These are phyloP conservation scores for Poecilia velifera DNA, from an alignment of 2,797 vertebrate genomes.

Conservation along the genomic window DNA sequence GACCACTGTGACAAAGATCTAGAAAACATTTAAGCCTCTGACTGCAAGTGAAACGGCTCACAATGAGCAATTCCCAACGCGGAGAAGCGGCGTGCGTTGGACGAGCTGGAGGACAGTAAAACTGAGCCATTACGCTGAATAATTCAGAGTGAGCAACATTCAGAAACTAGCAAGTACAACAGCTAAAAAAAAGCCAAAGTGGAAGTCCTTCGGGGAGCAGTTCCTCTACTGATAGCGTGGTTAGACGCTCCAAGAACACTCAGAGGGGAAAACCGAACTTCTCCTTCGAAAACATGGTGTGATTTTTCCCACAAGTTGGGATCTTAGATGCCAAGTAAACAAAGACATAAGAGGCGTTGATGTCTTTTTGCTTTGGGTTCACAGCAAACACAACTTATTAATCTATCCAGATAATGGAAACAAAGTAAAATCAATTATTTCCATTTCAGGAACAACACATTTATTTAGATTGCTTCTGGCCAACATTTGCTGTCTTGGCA, in stretches of 20 bases:
- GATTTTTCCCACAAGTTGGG: background rate
- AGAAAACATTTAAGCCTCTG: background rate
- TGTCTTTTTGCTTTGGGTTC: background rate
- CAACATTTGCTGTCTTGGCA: background rate
- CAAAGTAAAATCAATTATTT: background rate
- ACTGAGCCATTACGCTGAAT: conserved; percentile 3
- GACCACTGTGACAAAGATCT: background rate
- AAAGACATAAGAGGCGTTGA: background rate
- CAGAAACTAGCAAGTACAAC: conserved; percentile 1
- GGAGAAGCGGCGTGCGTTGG: background rate
- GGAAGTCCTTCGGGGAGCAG: conserved; percentile 31
- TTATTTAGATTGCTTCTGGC: background rate
- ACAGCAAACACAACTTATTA: background rate
- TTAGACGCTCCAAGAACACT: conserved; percentile 4
- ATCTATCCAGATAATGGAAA: background rate
- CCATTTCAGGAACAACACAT: background rate
- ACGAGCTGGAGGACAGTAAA: background rate
- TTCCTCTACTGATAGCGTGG: conserved; percentile 32
- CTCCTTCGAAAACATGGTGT: conserved; percentile 11
- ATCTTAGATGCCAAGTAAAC: background rate
- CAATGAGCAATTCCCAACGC: background rate
- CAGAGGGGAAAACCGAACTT: conserved; percentile 39
- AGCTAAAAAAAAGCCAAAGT: conserved; percentile 6
- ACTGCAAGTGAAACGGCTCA: background rate
- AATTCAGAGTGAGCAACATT: conserved; percentile 5